Conservation (phyloP, 2,113 vertebrate genomes). For the Phalacrocorax pelagicus region DNA sequence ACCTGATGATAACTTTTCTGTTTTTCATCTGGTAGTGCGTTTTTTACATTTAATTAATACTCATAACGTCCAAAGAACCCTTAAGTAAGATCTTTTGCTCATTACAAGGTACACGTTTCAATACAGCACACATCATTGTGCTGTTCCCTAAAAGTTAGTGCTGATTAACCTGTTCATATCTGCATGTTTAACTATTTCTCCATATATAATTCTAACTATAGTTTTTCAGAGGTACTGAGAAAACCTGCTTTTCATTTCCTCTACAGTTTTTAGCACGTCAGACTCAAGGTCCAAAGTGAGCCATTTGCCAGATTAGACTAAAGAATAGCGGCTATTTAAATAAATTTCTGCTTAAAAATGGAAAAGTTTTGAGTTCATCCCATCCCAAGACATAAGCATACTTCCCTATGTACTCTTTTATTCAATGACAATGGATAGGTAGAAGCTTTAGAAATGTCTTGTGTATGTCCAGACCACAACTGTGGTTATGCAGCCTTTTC, state of each 20-base stretch:
- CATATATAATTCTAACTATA: neutral
- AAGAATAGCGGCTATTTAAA: neutral
- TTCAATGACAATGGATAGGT: fast-evolving
- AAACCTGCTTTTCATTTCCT: neutral
- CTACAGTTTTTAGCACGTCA: neutral
- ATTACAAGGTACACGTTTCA: neutral
- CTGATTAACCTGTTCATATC: neutral
- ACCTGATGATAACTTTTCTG: neutral
- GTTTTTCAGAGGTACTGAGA: neutral
- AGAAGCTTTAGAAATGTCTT: neutral
- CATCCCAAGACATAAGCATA: neutral
- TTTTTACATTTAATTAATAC: neutral
- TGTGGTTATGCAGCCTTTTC: neutral
- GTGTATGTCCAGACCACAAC: neutral
- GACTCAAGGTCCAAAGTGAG: neutral
- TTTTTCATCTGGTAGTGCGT: neutral
- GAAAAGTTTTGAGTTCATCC: neutral
- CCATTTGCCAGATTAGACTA: neutral
- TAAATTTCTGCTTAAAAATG: neutral
- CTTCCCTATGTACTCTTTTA: neutral
- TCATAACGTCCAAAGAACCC: neutral
- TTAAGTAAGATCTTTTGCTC: neutral
- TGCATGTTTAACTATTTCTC: neutral
- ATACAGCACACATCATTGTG: neutral
- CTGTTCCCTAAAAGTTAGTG: neutral